Evolutionary conservation across 2,113 vertebrate species (phyloP).

Genomic region (Rallus limicola): DNA sequence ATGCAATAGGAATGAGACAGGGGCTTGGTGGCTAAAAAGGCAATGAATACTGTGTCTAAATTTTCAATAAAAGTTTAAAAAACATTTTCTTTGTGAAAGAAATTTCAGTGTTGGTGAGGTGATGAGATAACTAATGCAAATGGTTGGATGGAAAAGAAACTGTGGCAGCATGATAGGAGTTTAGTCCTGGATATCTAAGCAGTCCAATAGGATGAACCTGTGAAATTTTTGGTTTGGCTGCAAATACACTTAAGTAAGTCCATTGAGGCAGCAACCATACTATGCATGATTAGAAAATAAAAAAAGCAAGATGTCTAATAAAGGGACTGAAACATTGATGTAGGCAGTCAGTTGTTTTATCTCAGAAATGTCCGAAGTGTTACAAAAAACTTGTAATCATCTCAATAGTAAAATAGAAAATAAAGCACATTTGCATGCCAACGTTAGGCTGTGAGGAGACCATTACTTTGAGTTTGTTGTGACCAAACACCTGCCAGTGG

Average conservation of each 20-base stretch:
- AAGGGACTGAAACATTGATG: background rate
- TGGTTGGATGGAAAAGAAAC: background rate
- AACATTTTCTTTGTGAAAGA: background rate
- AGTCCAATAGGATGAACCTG: background rate
- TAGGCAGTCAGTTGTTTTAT: background rate
- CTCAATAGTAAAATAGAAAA: background rate
- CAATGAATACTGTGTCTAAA: background rate
- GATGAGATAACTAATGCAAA: background rate
- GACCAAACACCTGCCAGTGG: too few species aligned
- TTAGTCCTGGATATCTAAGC: background rate
- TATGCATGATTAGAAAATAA: background rate
- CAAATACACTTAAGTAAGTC: background rate
- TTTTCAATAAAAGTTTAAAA: background rate
- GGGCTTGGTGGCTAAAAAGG: rapidly evolving
- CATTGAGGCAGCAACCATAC: background rate
- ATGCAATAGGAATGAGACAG: background rate
- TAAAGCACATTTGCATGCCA: background rate
- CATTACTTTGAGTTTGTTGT: background rate
- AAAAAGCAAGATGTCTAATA: background rate
- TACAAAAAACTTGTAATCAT: background rate
- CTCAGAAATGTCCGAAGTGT: background rate
- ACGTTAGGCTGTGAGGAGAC: background rate
- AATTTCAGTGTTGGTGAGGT: background rate
- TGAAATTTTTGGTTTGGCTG: background rate
- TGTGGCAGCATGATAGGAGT: background rate